Conservation (phyloP, 2,797 vertebrate species). For the Chelon labrosus region DNA sequence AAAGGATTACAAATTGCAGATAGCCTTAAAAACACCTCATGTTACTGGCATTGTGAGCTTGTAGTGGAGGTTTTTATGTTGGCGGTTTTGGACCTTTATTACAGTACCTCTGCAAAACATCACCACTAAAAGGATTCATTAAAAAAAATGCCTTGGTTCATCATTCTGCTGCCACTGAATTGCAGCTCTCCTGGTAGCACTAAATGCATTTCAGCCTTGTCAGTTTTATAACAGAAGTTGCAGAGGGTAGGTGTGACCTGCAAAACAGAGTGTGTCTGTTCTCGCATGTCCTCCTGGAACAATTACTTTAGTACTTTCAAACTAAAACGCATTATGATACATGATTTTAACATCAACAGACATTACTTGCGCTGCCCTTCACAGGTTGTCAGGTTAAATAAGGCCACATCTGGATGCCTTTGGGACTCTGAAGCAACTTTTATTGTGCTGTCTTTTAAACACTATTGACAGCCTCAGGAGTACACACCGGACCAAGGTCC, state of each 20-base stretch:
- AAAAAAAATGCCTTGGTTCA: constrained; percentile 1
- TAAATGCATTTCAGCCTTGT: constrained; percentile 12
- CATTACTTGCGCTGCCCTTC: constrained; percentile 21
- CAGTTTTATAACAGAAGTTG: constrained; percentile 4
- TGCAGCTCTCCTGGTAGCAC: neutral
- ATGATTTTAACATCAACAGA: constrained; percentile 39
- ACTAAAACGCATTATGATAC: constrained; percentile 16
- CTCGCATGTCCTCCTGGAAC: constrained; percentile 1
- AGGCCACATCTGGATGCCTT: constrained; percentile 19
- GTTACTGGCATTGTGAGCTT: neutral
- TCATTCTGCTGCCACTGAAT: constrained; percentile 4
- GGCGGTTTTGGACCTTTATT: constrained; percentile 1
- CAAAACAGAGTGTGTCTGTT: neutral
- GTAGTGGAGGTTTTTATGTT: neutral
- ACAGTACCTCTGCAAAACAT: neutral
- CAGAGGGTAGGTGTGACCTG: neutral
- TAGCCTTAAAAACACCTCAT: neutral
- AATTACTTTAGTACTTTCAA: constrained; percentile 6
- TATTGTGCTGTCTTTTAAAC: constrained; percentile 28
- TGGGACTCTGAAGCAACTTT: constrained; percentile 25
- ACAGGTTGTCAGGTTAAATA: constrained; percentile 37
- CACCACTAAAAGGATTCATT: constrained; percentile 8
- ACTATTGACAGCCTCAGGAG: constrained; percentile 42
- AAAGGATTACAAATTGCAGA: constrained; percentile 5
- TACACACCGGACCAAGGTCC: constrained; percentile 34